These are phyloP conservation scores for Centropus bengalensis DNA, from an alignment of 2,113 vertebrate genomes.

Conservation along the genomic window DNA sequence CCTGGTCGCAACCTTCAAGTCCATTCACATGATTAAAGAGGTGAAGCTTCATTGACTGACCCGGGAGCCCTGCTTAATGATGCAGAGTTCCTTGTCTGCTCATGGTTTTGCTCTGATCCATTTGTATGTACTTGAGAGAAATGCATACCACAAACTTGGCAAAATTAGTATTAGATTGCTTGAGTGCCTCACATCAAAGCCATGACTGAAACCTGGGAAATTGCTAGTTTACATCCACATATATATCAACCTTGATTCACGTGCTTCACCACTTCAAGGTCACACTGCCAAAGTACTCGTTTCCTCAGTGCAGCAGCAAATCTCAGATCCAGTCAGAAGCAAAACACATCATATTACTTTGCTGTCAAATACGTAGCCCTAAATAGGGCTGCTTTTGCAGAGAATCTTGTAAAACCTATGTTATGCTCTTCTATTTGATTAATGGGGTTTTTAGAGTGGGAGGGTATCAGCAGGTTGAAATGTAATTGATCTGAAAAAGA, in stretches of 20 bases:
- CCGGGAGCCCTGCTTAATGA: constrained; percentile 35
- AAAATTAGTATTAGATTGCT: constrained; percentile 56
- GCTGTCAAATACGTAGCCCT: not conserved
- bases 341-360: not conserved
- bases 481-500: not conserved
- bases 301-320: constrained; percentile 9
- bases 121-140: constrained; percentile 32
- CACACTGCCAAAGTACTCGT: not conserved
- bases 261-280: constrained; percentile 37
- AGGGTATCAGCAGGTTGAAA: not conserved
- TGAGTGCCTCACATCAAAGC: constrained; percentile 41
- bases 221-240: not conserved
- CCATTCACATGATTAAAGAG: not conserved
- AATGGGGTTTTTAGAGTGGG: not conserved
- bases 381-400: not conserved
- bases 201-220: constrained; percentile 32
- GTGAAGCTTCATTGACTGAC: not conserved
- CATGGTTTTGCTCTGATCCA: constrained; percentile 2
- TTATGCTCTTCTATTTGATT: not conserved
- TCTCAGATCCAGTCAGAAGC: not conserved
- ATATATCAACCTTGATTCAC: not conserved
- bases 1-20: not conserved
- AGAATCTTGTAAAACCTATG: not conserved
- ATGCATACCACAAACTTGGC: not conserved
- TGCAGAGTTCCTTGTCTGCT: constrained; percentile 47